These are phyloP conservation scores for Herminia tarsipennalis DNA, from an alignment of 2,888 invertebrate species.

Conservation along the genomic window DNA sequence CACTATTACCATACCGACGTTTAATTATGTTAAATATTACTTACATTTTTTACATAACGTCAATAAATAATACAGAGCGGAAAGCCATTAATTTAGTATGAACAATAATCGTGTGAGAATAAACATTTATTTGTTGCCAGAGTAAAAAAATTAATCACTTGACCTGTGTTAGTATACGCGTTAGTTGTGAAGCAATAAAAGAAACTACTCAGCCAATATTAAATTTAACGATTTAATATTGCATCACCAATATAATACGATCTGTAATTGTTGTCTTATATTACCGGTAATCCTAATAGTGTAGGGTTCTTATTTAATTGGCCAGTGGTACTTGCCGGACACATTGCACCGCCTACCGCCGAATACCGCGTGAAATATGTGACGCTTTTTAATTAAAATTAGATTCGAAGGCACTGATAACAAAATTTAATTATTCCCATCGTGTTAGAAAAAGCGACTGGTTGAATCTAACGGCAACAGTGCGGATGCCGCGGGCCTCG, in stretches of 20 bases:
- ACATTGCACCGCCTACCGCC: slow-evolving; percentile 78
- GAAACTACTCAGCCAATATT: slow-evolving; percentile 80
- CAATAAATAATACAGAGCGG: slow-evolving; percentile 60
- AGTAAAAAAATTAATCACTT: slow-evolving; percentile 70
- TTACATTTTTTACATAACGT: slow-evolving; percentile 54
- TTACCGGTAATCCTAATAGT: slow-evolving; percentile 44
- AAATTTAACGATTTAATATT: slow-evolving; percentile 84
- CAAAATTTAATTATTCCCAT: slow-evolving; percentile 75
- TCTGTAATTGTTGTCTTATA: slow-evolving; percentile 50
- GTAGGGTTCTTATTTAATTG: slow-evolving; percentile 58
- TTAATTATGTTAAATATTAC: slow-evolving; percentile 41
- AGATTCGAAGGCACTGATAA: slow-evolving; percentile 79
- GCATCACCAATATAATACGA: slow-evolving; percentile 65
- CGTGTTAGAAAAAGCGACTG: slow-evolving; percentile 63
- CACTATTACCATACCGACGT: slow-evolving; percentile 33
- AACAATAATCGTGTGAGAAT: slow-evolving; percentile 80
- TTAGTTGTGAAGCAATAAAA: slow-evolving; percentile 81
- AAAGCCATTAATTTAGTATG: slow-evolving; percentile 64
- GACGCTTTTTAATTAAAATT: slow-evolving; percentile 84
- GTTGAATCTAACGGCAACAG: slow-evolving; percentile 56
- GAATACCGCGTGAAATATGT: slow-evolving; percentile 83
- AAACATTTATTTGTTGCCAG: slow-evolving; percentile 74
- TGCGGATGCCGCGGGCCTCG: slow-evolving; percentile 37
- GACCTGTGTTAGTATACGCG: slow-evolving; percentile 73
- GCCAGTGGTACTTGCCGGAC: slow-evolving; percentile 60